A percentile compares a stretch with the other conserved stretches of the same genome.
phyloP scores from a whole-genome alignment of 1,140 invertebrate genomes.

The Manduca sexta region DNA sequence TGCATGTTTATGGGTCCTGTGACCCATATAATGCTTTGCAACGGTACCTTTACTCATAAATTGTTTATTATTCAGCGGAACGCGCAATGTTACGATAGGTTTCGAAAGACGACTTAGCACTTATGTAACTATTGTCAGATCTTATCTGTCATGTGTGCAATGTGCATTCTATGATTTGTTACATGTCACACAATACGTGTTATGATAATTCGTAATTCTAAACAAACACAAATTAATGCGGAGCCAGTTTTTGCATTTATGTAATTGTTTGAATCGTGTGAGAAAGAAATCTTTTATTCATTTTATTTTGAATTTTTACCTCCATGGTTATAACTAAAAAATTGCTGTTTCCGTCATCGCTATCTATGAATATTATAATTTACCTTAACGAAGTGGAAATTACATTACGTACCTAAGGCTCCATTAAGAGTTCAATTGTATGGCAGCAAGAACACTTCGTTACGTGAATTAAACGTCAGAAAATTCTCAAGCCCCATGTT shows the following conservation, averaged over 20 bases:
- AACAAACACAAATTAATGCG: no score
- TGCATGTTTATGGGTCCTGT: slow-evolving; percentile 14
- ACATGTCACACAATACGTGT: no score
- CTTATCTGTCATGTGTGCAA: no score
- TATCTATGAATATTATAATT: slow-evolving; percentile 4
- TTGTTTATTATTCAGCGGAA: slow-evolving; percentile 14
- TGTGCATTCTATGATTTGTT: no score
- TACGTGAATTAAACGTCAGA: slow-evolving; percentile 61
- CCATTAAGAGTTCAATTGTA: slow-evolving; percentile 33
- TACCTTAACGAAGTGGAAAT: slow-evolving; percentile 8
- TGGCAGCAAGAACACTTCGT: slow-evolving; percentile 35
- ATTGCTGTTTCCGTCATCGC: neutral
- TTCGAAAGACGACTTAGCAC: neutral
- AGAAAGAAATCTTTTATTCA: no score
- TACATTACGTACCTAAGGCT: slow-evolving; percentile 22
- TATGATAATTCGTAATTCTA: no score
- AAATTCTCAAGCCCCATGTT: slow-evolving; percentile 57
- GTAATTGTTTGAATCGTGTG: no score
- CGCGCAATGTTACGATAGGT: neutral
- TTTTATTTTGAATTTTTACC: no score
- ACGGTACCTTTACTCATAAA: slow-evolving; percentile 14
- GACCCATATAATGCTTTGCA: slow-evolving; percentile 8
- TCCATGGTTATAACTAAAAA: neutral
- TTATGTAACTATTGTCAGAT: neutral
- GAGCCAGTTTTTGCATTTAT: no score